phyloP scores from a whole-genome alignment of 2,888 invertebrate genomes.

The Macrophya alboannulata region DNA sequence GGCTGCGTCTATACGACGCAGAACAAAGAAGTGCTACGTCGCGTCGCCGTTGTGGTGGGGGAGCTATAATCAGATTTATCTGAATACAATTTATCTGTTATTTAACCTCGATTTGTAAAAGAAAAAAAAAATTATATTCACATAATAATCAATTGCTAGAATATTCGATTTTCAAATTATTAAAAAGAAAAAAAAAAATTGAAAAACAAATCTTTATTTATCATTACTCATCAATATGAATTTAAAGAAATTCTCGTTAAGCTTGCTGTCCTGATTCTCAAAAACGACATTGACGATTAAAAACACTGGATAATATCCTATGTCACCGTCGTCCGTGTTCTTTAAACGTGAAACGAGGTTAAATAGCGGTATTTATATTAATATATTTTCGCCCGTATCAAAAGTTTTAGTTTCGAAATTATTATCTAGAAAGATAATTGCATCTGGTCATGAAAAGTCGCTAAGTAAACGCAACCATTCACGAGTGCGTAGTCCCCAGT shows the following conservation, averaged over 20 bases:
- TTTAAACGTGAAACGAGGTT: constrained; percentile 30
- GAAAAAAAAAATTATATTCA: not conserved
- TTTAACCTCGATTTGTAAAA: constrained; percentile 28
- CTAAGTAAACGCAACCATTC: constrained; percentile 46
- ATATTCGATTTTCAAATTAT: constrained; percentile 2
- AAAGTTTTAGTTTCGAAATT: constrained; percentile 36
- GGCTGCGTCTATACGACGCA: constrained; percentile 36
- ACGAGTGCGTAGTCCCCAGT: constrained; percentile 52
- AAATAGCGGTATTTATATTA: constrained; percentile 45
- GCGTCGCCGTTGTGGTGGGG: constrained; percentile 30
- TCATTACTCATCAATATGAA: not conserved
- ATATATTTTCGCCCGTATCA: constrained; percentile 32
- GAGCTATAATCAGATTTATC: constrained; percentile 42
- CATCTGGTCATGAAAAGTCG: constrained; percentile 31
- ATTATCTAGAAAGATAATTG: constrained; percentile 19
- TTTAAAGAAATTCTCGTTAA: not conserved
- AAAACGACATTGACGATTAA: not conserved
- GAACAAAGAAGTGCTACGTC: constrained; percentile 47
- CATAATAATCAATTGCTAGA: not conserved
- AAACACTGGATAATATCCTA: not conserved
- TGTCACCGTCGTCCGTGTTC: not conserved
- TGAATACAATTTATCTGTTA: constrained; percentile 36
- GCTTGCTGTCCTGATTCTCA: not conserved
- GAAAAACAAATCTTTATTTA: not conserved
- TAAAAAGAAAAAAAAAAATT: not conserved